phyloP scores from a whole-genome alignment of 2,113 vertebrate genomes.

The Lanius collurio region DNA sequence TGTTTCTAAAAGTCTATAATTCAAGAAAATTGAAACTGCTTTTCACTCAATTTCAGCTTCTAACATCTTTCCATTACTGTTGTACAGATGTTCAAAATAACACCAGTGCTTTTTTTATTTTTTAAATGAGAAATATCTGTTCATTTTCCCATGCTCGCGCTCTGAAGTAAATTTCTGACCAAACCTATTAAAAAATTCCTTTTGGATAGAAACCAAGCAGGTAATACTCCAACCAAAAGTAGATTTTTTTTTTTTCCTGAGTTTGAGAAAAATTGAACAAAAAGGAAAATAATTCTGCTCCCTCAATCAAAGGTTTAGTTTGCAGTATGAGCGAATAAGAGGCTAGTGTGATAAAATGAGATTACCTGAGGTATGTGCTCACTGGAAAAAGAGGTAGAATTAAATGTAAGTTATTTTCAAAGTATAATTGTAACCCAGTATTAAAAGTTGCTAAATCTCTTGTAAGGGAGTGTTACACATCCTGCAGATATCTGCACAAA shows the following conservation, averaged over 20 bases:
- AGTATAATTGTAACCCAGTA: background rate
- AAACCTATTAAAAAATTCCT: background rate
- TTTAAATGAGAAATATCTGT: background rate
- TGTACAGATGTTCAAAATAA: background rate
- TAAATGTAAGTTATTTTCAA: background rate
- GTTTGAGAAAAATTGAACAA: background rate
- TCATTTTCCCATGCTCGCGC: background rate
- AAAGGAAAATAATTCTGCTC: background rate
- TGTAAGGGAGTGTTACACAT: background rate
- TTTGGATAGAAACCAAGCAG: background rate
- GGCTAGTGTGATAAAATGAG: background rate
- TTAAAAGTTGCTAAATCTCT: background rate
- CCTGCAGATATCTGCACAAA: background rate
- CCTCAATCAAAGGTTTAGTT: background rate
- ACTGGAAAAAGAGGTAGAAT: background rate
- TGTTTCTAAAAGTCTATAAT: background rate
- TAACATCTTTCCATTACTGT: background rate
- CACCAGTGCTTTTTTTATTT: background rate
- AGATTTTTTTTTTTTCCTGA: background rate
- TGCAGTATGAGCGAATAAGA: background rate
- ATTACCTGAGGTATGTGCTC: background rate
- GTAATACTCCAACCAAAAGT: background rate
- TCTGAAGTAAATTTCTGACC: background rate
- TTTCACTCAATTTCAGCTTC: slow-evolving; percentile 28
- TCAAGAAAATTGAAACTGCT: background rate